phyloP scores from a whole-genome alignment of 1,140 invertebrate genomes.

The Brachionus angularis region DNA sequence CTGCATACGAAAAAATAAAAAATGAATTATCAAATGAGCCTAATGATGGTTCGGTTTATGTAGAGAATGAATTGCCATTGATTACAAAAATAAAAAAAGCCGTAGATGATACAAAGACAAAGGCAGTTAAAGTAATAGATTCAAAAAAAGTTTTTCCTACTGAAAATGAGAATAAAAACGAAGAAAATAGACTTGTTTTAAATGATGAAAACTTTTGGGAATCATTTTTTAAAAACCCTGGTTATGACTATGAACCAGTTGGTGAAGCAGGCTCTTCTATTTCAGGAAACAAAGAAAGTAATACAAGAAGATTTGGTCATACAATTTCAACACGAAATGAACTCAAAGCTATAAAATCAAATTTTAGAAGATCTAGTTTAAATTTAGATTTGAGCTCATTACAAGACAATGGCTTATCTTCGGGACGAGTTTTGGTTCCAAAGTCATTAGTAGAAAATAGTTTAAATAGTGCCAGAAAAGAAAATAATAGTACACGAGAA shows the following conservation, averaged over 20 bases:
- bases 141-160: background rate
- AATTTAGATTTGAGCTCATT: too few relatives aligned
- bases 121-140: background rate
- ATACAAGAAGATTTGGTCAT: background rate
- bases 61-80: background rate
- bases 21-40: background rate
- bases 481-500: too few relatives aligned
- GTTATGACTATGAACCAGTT: background rate
- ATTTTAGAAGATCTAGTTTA: too few relatives aligned
- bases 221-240: background rate
- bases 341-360: too few relatives aligned
- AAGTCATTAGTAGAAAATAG: too few relatives aligned
- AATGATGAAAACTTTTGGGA: background rate
- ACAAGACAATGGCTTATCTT: too few relatives aligned
- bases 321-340: background rate
- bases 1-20: background rate
- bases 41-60: background rate
- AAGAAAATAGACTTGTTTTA: background rate
- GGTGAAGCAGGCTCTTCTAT: background rate
- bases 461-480: too few relatives aligned
- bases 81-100: background rate
- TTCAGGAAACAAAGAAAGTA: background rate
- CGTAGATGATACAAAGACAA: background rate
- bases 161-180: background rate
- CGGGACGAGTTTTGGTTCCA: too few relatives aligned